Conservation (phyloP, 2,113 vertebrate genomes). For the Drymodes brunneopygia region DNA sequence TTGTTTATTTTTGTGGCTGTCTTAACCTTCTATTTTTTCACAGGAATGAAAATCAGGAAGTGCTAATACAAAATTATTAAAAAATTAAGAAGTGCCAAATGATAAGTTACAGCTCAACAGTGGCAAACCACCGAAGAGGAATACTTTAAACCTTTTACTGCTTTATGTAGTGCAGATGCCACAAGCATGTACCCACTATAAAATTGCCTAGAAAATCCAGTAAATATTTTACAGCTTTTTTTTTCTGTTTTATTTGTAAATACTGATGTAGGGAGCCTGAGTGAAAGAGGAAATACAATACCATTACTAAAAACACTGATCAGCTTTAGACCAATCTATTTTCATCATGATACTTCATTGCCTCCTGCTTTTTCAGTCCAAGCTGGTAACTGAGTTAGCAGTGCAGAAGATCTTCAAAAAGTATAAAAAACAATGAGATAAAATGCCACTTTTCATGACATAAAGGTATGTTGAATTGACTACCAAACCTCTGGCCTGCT, state of each 20-base stretch:
- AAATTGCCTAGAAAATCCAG: background rate
- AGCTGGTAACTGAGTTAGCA: background rate
- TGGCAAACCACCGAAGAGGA: slow-evolving; percentile 23
- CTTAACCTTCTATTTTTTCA: slow-evolving; percentile 72
- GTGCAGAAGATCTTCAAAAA: background rate
- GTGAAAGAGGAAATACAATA: background rate
- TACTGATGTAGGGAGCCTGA: background rate
- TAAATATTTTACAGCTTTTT: background rate
- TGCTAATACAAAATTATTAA: slow-evolving; percentile 61
- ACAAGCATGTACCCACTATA: slow-evolving; percentile 49
- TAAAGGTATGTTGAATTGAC: background rate
- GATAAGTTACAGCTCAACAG: background rate
- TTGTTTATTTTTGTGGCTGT: slow-evolving; percentile 66
- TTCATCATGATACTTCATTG: background rate
- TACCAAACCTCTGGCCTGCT: background rate
- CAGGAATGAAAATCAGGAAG: slow-evolving; percentile 66
- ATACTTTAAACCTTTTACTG: slow-evolving; percentile 32
- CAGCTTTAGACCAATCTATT: background rate
- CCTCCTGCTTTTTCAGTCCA: background rate
- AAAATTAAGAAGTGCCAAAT: slow-evolving; percentile 9
- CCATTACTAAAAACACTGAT: background rate
- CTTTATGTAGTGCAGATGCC: slow-evolving; percentile 7
- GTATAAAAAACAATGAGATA: background rate
- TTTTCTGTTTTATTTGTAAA: background rate
- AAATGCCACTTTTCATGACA: background rate